Evolutionary conservation across 2,888 invertebrate species (phyloP), one percentile per base, ranked within the genome.

Genomic region (Idaea biselata): DNA sequence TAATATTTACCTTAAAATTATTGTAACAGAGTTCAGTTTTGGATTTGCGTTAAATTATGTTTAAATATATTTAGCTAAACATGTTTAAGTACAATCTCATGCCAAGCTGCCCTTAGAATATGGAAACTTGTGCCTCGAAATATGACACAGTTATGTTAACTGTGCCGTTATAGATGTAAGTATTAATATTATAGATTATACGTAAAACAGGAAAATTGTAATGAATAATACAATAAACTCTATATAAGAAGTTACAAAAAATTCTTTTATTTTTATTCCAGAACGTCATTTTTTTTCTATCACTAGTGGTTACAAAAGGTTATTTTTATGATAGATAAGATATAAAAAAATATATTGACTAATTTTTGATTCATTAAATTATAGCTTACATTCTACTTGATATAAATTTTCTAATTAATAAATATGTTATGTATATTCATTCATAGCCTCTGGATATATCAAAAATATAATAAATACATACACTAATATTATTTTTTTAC

Each of bases 121-220:
- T 44, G 14, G 58, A 75, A 78, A 71, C 67, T 69, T 73, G 83
- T 86, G 84, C 85, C 87, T 86, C 83, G 80, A 82, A 77, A 79
- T 70, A 74, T 77, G 82, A 66, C 76, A 70, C 79, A 83, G 87
- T 87, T 88, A 88, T 87, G 84, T 88, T 87, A 87, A 88, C 87
- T 87, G 83, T 75, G 78, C 67, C 78, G 77, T 73, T 72, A 67
- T 79, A 80, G 72, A 70, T 16, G 72, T 81, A 79, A 65, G 64
- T 59, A 62, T 64, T 65, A 55, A 71, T 69, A 67, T 66, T 70
- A 64, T 65, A 58, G 58, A 58, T 64, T 57, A 63, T 55, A n/a
- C 60, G 59, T 67, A 55, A 65, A 66, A 68, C 65, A 66, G 65
- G 68, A 69, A 65, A 66, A 66, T 68, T 70, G 62, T 63, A 62